Evolutionary conservation across 2,797 vertebrate genomes (phyloP).

Genomic region (Acanthis flammea): DNA sequence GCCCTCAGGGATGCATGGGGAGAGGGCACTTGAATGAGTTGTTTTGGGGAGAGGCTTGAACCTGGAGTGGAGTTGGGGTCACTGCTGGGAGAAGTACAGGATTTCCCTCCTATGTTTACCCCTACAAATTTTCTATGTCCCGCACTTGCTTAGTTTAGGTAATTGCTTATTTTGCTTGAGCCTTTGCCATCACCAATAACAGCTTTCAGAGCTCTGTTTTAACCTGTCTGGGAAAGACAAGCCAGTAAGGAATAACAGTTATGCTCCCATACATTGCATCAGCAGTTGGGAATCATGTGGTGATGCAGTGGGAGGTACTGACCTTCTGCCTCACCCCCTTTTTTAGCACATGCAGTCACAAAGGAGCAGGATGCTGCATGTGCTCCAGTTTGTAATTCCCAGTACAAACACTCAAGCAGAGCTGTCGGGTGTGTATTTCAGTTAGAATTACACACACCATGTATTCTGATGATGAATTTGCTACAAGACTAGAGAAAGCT

Average conservation of each 20-base stretch:
- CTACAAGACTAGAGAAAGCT: background rate
- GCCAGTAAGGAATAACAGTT: background rate
- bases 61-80: background rate
- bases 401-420: background rate
- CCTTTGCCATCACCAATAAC: background rate
- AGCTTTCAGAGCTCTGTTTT: background rate
- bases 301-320: background rate
- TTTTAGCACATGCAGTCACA: background rate
- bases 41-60: background rate
- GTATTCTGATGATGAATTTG: background rate
- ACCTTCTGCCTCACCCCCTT: background rate
- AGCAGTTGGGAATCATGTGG: background rate
- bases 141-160: background rate
- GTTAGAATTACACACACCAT: background rate
- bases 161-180: background rate
- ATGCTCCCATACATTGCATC: background rate
- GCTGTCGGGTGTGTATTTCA: fast-evolving
- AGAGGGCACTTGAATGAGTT: background rate
- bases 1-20: background rate
- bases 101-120: background rate
- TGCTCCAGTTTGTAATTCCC: background rate
- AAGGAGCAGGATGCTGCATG: background rate
- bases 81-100: background rate
- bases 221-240: background rate
- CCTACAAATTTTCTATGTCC: background rate